phyloP scores from a whole-genome alignment of 35 echinoderm and acorn worm species.

The Chiridota heheva region DNA sequence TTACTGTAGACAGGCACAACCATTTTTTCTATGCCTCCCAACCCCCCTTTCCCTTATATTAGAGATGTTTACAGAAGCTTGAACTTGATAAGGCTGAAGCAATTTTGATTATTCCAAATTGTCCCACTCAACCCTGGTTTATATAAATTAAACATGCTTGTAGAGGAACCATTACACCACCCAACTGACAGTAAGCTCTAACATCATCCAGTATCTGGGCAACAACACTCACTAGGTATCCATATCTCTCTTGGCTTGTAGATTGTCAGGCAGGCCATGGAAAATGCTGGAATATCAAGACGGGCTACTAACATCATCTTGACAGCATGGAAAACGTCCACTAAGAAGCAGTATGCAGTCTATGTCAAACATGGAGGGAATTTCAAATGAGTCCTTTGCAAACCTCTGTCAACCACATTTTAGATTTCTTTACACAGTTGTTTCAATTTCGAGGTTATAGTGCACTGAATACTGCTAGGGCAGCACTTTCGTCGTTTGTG shows the following conservation, averaged over 20 bases:
- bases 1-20: constrained; percentile 25
- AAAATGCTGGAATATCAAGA: not conserved
- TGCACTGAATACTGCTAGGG: not conserved
- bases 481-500: not conserved
- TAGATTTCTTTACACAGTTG: not conserved
- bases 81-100: constrained; percentile 20
- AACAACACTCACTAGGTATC: too few relatives aligned
- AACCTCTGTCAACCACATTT: not conserved
- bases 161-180: too few relatives aligned
- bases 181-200: too few relatives aligned
- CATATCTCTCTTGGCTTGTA: too few relatives aligned
- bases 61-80: constrained; percentile 28
- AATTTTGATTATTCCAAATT: constrained; percentile 54
- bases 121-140: constrained; percentile 63
- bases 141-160: too few relatives aligned
- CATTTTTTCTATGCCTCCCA: constrained; percentile 39
- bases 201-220: too few relatives aligned
- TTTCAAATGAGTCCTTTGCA: not conserved
- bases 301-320: not conserved
- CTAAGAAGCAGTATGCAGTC: not conserved
- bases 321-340: not conserved
- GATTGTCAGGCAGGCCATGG: too few relatives aligned
- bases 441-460: not conserved
- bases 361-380: not conserved
- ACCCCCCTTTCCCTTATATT: constrained; percentile 49